phyloP scores from a whole-genome alignment of 2,113 vertebrate species.

The Empidonax traillii region DNA sequence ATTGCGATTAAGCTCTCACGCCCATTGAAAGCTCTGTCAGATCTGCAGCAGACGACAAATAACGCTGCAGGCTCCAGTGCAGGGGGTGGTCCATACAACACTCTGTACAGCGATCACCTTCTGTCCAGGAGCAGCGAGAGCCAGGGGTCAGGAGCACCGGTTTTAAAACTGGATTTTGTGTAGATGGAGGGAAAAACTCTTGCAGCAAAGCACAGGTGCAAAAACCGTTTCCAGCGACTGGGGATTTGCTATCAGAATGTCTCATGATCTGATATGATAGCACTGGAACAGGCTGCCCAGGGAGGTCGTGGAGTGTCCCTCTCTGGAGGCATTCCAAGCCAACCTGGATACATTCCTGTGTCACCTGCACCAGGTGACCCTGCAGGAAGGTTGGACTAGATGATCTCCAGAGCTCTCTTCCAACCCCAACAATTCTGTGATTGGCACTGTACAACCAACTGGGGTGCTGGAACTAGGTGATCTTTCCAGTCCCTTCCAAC shows the following conservation, averaged over 20 bases:
- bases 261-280: not conserved
- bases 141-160: not conserved
- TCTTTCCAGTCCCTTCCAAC: not conserved
- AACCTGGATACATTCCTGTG: not conserved
- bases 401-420: not conserved
- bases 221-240: not conserved
- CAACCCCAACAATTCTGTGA: not conserved
- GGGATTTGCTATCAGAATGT: not conserved
- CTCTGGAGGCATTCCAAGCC: not conserved
- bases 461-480: not conserved
- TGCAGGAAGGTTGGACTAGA: not conserved
- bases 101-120: not conserved
- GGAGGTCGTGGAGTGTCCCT: not conserved
- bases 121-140: not conserved
- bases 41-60: not conserved
- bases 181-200: not conserved
- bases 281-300: not conserved
- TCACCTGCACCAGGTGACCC: not conserved
- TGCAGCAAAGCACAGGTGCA: not conserved
- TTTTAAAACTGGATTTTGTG: not conserved
- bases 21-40: not conserved
- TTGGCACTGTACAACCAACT: accelerated
- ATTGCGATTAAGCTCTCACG: not conserved
- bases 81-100: not conserved
- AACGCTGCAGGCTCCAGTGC: accelerated